Base-by-base conservation (phyloP, 2,113 vertebrate species). In the Tauraco erythrolophus region DNA sequence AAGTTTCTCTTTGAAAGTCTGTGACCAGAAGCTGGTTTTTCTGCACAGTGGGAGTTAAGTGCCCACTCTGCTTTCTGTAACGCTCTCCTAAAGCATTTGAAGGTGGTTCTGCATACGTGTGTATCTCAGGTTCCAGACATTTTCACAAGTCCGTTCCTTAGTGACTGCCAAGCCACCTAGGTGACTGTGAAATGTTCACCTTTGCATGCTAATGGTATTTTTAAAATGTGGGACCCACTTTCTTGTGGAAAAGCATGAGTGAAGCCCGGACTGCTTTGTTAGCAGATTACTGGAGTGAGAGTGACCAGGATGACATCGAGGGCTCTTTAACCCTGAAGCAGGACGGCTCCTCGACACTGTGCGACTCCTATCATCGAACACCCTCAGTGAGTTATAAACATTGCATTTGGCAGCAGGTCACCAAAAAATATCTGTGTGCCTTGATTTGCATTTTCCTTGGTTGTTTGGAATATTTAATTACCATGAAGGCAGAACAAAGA, bases 241-340 rank as follows among this genome's bases (percentile, higher is more conserved):
- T 45, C 31, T 16, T 5, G 62, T 48, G 65, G 88, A 43, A 51
- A 79, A 93, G 35, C 61, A 14, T 3, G 10, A 89, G 41, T 94
- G 88, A 93, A 71, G 58, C 48, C 14, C 2, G 1, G 43, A 75
- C 84, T 91, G 82, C 46, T 95, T 77, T 94, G 76, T 94, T 88
- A 90, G 96, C 97, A 99, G 99, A 99, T 97, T 99, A 99, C 97
- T 99, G 99, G 99, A 99, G 99, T 30, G 99, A 99, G 96, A 99
- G 99, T 3, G 99, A 99, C 95, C 99, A 99, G 92, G 99, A 99
- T 17, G 99, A 99, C 35, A 94, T 98, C 1, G 99, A 99, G 2
- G 98, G 99, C 81, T 99, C 99, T 4, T 98, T 99, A 98, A 99
- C 99, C 7, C 97, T 99, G 95, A 99, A 99, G 96, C 99, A 99